These are phyloP conservation scores for Ommatoiulus sabulosus DNA, from an alignment of 2,888 invertebrate species.

Conservation along the genomic window DNA sequence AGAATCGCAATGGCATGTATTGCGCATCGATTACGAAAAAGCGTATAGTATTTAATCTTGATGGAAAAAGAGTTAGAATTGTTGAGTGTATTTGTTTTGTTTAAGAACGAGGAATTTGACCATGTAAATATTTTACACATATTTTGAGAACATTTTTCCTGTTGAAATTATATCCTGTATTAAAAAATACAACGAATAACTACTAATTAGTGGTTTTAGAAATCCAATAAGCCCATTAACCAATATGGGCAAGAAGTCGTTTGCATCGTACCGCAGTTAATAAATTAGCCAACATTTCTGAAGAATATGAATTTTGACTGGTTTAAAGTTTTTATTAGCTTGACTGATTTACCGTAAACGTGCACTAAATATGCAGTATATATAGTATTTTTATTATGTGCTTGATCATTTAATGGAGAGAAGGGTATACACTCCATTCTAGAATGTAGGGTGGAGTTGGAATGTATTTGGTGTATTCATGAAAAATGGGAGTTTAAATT, in stretches of 20 bases:
- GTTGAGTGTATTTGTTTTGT: too few relatives aligned
- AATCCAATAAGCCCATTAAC: too few relatives aligned
- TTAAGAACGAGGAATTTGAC: too few relatives aligned
- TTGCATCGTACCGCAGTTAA: neutral
- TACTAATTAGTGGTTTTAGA: too few relatives aligned
- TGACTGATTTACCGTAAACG: slow-evolving; percentile 1
- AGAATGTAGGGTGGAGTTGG: neutral
- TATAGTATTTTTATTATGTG: neutral
- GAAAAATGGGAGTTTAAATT: slow-evolving; percentile 7
- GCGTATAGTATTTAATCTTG: too few relatives aligned
- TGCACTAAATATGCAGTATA: neutral
- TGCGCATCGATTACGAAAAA: too few relatives aligned
- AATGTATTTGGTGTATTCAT: neutral
- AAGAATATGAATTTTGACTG: neutral
- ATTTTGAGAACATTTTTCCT: too few relatives aligned
- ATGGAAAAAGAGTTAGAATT: too few relatives aligned
- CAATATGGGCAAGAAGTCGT: neutral
- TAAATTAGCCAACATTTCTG: neutral
- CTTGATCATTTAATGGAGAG: neutral
- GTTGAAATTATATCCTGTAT: too few relatives aligned
- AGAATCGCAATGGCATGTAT: too few relatives aligned
- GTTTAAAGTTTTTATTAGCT: neutral
- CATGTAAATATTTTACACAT: too few relatives aligned
- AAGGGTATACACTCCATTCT: neutral
- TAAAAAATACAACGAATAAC: too few relatives aligned